A percentile compares a stretch with the other conserved stretches of the same genome.
Evolutionary conservation across 2,888 invertebrate species (phyloP).

Genomic region (Plebejus melissa): DNA sequence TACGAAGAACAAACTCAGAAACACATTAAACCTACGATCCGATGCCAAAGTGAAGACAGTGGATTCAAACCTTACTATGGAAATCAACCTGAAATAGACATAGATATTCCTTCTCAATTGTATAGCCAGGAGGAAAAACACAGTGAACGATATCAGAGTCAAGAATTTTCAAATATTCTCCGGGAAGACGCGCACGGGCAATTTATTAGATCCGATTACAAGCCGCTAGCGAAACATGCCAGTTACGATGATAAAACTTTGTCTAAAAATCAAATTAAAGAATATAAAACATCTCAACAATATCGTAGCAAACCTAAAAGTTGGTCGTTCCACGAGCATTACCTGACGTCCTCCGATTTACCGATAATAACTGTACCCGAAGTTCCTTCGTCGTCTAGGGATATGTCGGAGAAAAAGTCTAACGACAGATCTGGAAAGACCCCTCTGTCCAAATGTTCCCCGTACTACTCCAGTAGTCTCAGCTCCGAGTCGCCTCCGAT

Average conservation of each 20-base stretch:
- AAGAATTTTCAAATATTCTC: conserved; percentile 78
- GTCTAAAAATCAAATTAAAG: conserved; percentile 81
- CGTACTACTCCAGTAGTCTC: conserved; percentile 86
- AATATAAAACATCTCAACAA: conserved; percentile 79
- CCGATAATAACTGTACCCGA: conserved; percentile 78
- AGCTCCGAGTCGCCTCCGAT: conserved; percentile 87
- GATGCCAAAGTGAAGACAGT: conserved; percentile 81
- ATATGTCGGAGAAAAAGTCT: conserved; percentile 65
- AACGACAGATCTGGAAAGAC: conserved; percentile 73
- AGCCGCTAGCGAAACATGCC: conserved; percentile 81
- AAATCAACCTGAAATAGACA: conserved; percentile 76
- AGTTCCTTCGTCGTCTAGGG: conserved; percentile 67
- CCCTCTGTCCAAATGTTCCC: conserved; percentile 83
- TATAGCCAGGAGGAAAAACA: conserved; percentile 82
- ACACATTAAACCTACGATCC: conserved; percentile 70
- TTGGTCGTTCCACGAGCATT: conserved; percentile 82
- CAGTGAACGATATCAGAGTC: conserved; percentile 82
- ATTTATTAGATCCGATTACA: conserved; percentile 75
- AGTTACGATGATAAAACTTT: conserved; percentile 82
- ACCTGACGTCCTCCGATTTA: conserved; percentile 75
- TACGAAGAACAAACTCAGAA: conserved; percentile 69
- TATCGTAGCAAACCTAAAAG: conserved; percentile 80
- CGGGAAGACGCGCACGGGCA: conserved; percentile 60
- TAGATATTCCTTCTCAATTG: conserved; percentile 76
- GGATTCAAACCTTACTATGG: conserved; percentile 65